Evolutionary conservation across 2,797 vertebrate genomes (phyloP).

Genomic region (Liasis olivaceus): DNA sequence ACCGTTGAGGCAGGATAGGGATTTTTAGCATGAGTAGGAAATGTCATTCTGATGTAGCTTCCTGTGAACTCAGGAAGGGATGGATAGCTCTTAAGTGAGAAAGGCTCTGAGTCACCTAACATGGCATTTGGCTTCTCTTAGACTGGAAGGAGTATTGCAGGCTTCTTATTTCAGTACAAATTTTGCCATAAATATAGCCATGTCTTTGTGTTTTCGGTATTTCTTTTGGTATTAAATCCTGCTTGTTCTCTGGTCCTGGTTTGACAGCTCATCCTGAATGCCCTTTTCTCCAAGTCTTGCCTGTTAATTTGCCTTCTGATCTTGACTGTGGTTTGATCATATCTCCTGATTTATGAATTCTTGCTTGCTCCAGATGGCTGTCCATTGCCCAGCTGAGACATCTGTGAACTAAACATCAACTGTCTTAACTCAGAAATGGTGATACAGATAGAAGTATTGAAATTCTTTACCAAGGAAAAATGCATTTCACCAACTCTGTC

Average conservation of each 20-base stretch:
- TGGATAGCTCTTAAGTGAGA: background rate
- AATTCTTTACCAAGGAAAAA: background rate
- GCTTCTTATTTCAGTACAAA: background rate
- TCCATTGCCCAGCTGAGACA: background rate
- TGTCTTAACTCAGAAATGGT: background rate
- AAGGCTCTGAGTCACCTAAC: no score
- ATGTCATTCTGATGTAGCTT: background rate
- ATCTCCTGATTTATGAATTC: background rate
- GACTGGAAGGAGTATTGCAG: background rate
- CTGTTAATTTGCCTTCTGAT: background rate
- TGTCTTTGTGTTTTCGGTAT: background rate
- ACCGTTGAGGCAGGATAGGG: background rate
- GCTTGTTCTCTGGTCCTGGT: background rate
- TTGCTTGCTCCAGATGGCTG: background rate
- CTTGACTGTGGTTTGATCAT: background rate
- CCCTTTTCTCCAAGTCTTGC: background rate
- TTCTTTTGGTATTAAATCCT: background rate
- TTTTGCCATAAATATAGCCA: background rate
- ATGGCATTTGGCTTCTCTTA: background rate
- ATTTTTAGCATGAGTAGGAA: background rate
- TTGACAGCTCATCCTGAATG: background rate
- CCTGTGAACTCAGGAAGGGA: background rate
- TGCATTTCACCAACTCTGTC: background rate
- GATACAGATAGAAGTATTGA: background rate
- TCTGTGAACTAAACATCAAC: background rate